Base-by-base conservation (phyloP, 2,888 invertebrate genomes). In the Crocallis elinguaria region DNA sequence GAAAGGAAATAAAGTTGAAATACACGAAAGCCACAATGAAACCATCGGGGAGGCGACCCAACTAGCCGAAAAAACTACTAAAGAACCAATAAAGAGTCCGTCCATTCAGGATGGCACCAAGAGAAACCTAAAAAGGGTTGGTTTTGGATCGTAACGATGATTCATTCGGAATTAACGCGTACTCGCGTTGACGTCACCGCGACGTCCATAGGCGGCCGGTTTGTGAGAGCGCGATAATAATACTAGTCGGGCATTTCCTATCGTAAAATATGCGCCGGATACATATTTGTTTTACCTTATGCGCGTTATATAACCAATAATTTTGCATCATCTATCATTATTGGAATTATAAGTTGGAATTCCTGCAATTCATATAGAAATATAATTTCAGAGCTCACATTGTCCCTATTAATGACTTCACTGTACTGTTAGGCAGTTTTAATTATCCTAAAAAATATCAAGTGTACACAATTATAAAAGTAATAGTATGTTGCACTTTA, bases 101-200 rank as follows among this genome's bases (percentile, higher is more conserved):
- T 59, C 66, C 23, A 68, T 71, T 64, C 63, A 66, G 44, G 71
- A 71, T 33, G 65, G 60, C 49, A 62, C 64, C 61, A 88, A 82
- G 75, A 84, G 79, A 60, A 80, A 67, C 61, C 71, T 87, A 3
- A 90, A 90, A 72, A 75, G 90, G 89, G 89, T 90, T 73, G 66
- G 64, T 64, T 53, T 44, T 41, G 21, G 16, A 25, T 51, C 13
- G 30, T 21, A 41, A n/a, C 21, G 35, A 43, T 49, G 49, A 49
- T 33, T 59, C 43, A 54, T 35, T 46, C 36, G 27, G 32, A 44
- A 35, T 54, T 54, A 38, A 37, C 35, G 45, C 36, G 36, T 21
- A 36, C 38, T 42, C 17, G 27, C 16, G 41, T 6, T 48, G 52
- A 53, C 45, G 49, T 35, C 52, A 30, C 12, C 41, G 44, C 44